Conservation (phyloP, 2,113 vertebrate species). For the Bucco capensis region DNA sequence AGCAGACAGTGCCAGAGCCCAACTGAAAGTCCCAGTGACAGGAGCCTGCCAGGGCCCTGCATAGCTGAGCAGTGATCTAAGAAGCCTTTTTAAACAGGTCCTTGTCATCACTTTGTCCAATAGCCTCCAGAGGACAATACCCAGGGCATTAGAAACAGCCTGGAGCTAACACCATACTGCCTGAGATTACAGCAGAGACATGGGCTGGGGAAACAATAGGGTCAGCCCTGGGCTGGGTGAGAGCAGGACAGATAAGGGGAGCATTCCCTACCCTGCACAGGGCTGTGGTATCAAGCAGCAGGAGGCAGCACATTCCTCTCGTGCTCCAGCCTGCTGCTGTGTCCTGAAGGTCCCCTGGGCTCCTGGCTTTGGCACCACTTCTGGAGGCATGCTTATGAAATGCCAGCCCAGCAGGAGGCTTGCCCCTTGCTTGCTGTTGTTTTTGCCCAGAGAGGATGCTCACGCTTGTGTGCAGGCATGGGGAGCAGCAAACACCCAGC, state of each 20-base stretch:
- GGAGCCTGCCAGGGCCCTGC: constrained; percentile 38
- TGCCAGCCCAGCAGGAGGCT: background rate
- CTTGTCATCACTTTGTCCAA: constrained; percentile 73
- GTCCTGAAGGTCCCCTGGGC: constrained; percentile 24
- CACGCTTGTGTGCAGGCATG: fast-evolving
- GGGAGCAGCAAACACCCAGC: background rate
- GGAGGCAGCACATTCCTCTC: constrained; percentile 21
- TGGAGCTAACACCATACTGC: constrained; percentile 2
- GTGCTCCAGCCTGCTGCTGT: background rate
- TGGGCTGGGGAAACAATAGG: background rate
- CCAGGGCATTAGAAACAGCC: constrained; percentile 63
- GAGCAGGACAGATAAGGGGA: constrained; percentile 63
- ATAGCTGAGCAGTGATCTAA: constrained; percentile 75
- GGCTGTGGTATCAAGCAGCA: constrained; percentile 21
- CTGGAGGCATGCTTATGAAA: background rate
- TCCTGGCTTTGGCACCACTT: background rate
- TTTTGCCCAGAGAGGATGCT: background rate
- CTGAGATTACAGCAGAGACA: constrained; percentile 67
- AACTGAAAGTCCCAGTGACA: constrained; percentile 34
- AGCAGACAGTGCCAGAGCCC: constrained; percentile 44
- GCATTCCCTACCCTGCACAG: constrained; percentile 10
- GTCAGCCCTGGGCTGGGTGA: background rate
- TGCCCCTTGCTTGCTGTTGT: background rate
- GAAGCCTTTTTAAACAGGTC: constrained; percentile 66
- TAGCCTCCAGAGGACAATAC: constrained; percentile 62